Conservation (phyloP, 2,797 vertebrate genomes). For the Zonotrichia albicollis region DNA sequence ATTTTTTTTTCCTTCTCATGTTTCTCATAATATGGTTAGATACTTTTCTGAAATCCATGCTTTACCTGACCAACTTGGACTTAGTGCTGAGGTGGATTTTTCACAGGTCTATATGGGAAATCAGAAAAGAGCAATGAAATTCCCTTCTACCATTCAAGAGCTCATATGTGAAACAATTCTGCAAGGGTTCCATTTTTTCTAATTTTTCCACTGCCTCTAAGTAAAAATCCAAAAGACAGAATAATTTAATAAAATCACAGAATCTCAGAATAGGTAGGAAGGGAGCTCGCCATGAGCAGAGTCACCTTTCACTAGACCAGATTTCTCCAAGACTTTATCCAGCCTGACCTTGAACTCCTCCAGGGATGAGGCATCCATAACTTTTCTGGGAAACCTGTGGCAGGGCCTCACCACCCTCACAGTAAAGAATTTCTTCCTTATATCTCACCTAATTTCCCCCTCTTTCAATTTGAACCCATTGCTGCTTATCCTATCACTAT, state of each 20-base stretch:
- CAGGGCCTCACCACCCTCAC: not conserved
- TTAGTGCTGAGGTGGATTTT: not conserved
- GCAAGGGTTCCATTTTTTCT: not conserved
- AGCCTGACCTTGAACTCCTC: not conserved
- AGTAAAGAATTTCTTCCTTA: not conserved
- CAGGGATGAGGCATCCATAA: not conserved
- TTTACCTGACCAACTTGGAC: not conserved
- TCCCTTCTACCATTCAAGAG: not conserved
- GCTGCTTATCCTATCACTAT: not conserved
- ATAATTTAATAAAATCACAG: not conserved
- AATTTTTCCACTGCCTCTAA: not conserved
- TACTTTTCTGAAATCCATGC: not conserved
- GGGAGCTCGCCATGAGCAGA: not conserved
- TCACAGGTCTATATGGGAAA: not conserved
- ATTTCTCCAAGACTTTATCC: not conserved
- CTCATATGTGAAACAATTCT: not conserved
- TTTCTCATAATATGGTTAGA: not conserved
- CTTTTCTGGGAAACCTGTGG: not conserved
- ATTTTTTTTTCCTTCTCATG: not conserved
- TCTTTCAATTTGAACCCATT: not conserved
- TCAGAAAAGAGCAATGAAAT: not conserved
- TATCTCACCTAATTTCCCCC: not conserved
- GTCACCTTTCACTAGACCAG: not conserved
- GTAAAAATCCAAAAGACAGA: not conserved
- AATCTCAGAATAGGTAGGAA: not conserved